These are phyloP conservation scores for Coracias cyanogaster DNA, from an alignment of 2,797 vertebrate genomes.

Conservation along the genomic window DNA sequence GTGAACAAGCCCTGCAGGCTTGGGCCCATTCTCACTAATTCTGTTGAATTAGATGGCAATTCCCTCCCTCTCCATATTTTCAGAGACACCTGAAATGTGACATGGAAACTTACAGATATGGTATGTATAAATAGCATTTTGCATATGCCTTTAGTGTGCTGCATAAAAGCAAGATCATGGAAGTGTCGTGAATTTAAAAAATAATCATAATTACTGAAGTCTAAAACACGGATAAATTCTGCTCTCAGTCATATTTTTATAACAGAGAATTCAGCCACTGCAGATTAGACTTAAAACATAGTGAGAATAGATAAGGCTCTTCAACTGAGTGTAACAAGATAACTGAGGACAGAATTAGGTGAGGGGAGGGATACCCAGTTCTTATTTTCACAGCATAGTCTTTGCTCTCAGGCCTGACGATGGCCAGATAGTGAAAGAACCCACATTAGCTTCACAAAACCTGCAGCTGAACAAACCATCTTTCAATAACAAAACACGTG, in stretches of 20 bases:
- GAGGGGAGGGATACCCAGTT: neutral
- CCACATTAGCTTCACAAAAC: neutral
- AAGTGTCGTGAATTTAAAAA: neutral
- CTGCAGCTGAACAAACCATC: constrained; percentile 25
- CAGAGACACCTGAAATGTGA: neutral
- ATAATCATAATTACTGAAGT: neutral
- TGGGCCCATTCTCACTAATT: neutral
- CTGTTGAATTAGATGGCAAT: neutral
- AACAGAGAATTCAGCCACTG: neutral
- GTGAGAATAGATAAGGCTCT: neutral
- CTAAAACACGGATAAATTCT: neutral
- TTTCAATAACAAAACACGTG: constrained; percentile 31
- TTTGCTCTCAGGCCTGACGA: neutral
- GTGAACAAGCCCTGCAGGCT: neutral
- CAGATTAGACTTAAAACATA: neutral
- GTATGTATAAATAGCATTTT: neutral
- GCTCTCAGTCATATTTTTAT: neutral
- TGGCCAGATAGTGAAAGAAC: neutral
- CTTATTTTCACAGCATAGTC: neutral
- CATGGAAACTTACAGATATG: neutral
- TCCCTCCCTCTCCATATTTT: neutral
- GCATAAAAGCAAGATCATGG: neutral
- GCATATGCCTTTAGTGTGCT: neutral
- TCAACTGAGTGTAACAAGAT: neutral
- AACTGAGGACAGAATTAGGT: neutral